Evolutionary conservation across 1,140 invertebrate species (phyloP).

Genomic region (Drosophila ohnishii): DNA sequence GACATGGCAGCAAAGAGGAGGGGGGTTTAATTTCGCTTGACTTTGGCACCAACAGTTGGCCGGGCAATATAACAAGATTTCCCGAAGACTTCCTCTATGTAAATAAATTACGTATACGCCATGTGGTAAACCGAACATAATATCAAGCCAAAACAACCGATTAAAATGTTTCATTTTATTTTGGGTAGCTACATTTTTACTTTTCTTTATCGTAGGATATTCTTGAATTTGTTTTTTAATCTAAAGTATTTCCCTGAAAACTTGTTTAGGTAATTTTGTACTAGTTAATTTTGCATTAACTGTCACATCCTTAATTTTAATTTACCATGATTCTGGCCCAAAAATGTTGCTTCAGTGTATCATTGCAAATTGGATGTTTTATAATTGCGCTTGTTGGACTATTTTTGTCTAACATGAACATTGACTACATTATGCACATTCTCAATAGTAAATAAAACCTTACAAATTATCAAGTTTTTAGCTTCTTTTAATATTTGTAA

Average conservation of each 20-base stretch:
- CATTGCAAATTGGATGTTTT: slow-evolving; percentile 38
- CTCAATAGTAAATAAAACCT: slow-evolving; percentile 22
- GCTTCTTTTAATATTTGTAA: background rate
- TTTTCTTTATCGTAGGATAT: background rate
- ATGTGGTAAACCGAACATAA: background rate
- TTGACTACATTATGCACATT: slow-evolving; percentile 21
- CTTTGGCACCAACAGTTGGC: slow-evolving; percentile 51
- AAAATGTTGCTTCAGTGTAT: slow-evolving; percentile 23
- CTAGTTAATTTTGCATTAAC: background rate
- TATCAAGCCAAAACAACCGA: background rate
- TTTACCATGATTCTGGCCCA: slow-evolving; percentile 14
- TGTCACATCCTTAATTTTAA: slow-evolving; percentile 6
- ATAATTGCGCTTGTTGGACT: slow-evolving; percentile 8
- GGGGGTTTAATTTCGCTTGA: slow-evolving; percentile 36
- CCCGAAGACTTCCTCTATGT: slow-evolving; percentile 11
- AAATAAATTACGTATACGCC: slow-evolving; percentile 52
- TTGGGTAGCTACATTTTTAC: background rate
- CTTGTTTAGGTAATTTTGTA: too few relatives aligned
- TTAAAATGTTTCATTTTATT: background rate
- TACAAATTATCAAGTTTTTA: background rate
- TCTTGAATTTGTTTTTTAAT: background rate
- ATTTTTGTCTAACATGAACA: slow-evolving; percentile 2
- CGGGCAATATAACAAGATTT: slow-evolving; percentile 36
- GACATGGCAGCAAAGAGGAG: slow-evolving; percentile 2
- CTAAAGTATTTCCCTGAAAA: background rate